Evolutionary conservation across 2,113 vertebrate genomes (phyloP).

Genomic region (Prolemur simus): DNA sequence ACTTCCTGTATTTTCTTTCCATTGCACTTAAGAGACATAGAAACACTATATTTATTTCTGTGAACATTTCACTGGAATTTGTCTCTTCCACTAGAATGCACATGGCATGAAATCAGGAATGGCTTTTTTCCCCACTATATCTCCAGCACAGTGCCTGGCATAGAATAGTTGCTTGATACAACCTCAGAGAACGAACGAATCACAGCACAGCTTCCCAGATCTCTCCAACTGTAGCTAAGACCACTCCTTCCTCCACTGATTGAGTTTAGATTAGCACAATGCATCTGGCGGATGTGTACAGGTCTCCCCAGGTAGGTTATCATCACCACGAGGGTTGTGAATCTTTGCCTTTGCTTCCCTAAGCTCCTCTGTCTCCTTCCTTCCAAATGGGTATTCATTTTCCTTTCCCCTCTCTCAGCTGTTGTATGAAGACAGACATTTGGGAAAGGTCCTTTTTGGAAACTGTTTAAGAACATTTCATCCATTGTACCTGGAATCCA

Average conservation of each 20-base stretch:
- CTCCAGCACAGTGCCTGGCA: fast-evolving
- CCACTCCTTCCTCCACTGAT: background rate
- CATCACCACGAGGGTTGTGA: too few species aligned
- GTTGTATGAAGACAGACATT: background rate
- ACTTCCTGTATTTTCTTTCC: background rate
- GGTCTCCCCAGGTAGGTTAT: fast-evolving
- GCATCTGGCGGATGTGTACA: fast-evolving
- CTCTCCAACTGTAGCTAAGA: background rate
- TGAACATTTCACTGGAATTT: too few species aligned
- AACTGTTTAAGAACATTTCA: background rate
- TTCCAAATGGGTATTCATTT: background rate
- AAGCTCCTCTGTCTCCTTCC: background rate
- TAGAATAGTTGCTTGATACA: fast-evolving
- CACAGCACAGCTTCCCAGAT: background rate
- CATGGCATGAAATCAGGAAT: background rate
- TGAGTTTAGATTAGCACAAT: too few species aligned
- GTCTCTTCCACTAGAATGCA: background rate
- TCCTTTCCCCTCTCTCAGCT: background rate
- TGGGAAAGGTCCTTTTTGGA: background rate
- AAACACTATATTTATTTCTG: background rate
- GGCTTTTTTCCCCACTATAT: fast-evolving
- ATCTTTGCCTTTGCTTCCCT: background rate
- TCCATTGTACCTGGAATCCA: background rate
- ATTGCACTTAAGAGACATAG: background rate
- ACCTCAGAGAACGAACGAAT: background rate